A percentile compares a stretch with the other conserved stretches of the same genome.
Evolutionary conservation across 2,113 vertebrate genomes (phyloP).

Genomic region (Bos taurus): DNA sequence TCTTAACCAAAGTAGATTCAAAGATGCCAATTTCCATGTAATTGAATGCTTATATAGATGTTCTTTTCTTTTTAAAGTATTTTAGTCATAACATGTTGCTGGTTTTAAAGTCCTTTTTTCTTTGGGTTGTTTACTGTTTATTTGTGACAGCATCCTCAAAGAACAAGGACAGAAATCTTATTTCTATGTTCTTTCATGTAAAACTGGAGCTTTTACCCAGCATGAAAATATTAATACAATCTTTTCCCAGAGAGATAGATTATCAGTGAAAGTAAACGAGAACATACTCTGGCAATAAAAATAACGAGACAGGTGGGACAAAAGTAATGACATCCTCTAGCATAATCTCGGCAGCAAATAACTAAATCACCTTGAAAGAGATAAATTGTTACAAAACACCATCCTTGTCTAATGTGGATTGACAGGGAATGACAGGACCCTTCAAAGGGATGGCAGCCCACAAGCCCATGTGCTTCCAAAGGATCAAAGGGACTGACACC

Average conservation of each 20-base stretch:
- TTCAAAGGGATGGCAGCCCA: constrained; percentile 47
- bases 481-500: constrained; percentile 33
- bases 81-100: neutral
- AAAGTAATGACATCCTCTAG: constrained; percentile 58
- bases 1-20: neutral
- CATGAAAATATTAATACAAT: constrained; percentile 60
- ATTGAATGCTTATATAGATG: constrained; percentile 9
- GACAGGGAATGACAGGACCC: constrained; percentile 37
- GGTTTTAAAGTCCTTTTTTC: neutral
- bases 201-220: constrained; percentile 49
- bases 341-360: constrained; percentile 66
- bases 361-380: constrained; percentile 70
- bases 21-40: neutral
- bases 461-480: neutral
- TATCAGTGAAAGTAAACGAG: constrained; percentile 64
- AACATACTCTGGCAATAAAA: constrained; percentile 66
- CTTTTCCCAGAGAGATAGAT: constrained; percentile 60
- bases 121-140: constrained; percentile 42
- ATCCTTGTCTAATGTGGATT: constrained; percentile 58
- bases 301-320: constrained; percentile 57
- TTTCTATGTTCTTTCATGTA: neutral
- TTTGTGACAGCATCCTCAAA: constrained; percentile 44
- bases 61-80: constrained; percentile 14
- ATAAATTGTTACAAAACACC: constrained; percentile 59
- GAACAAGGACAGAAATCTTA: constrained; percentile 10